Evolutionary conservation across 35 echinoderm and acorn worm species (phyloP), one percentile per base, ranked within the genome.

Genomic region (Heliocidaris tuberculata): DNA sequence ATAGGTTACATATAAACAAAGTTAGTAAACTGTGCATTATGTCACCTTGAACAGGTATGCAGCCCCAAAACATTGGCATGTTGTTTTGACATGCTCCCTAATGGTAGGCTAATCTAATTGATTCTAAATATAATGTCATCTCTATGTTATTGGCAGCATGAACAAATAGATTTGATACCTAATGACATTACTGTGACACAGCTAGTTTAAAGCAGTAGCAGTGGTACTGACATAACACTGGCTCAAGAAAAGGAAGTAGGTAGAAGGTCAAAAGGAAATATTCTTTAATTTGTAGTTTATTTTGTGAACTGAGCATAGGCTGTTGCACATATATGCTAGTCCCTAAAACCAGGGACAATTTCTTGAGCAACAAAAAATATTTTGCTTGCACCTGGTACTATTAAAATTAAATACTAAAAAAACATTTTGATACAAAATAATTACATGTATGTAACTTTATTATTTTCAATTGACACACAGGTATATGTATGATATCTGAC

Each of bases 11-110:
- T 3, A 42, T 42, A 42, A 42, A 42, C 35, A 56, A 9, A 12
- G 52, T 9, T 12, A 13, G 50, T n/a, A 52, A 52, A 10, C 52
- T 12, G 52, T 56, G 52, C 52, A 56, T 52, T 8, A 52, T 70
- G 60, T 78, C 65, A 78, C 65, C 65, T 78, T 78, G 65, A n/a
- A 24, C 65, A 78, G 65, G 65, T 78, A 78, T 78, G 21, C 27
- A 78, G 65, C 4, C 21, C 65, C 27, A 21, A n/a, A 78, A 78
- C 65, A 78, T 78, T 78, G 65, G 65, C 65, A 78, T 78, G 65
- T 78, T 78, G 65, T 78, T 78, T 78, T 78, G 65, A 78, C 65
- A 78, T 78, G 65, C 65, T 78, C 65, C 27, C 19, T 78, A 78
- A 78, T 78, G 65, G 65, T 78, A 19, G 19, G 27, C 65, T 78